Percentiles rank a stretch among this genome's conserved stretches.
These are phyloP conservation scores for Myocastor coypus DNA, from an alignment of 2,113 vertebrate species.

Conservation along the genomic window DNA sequence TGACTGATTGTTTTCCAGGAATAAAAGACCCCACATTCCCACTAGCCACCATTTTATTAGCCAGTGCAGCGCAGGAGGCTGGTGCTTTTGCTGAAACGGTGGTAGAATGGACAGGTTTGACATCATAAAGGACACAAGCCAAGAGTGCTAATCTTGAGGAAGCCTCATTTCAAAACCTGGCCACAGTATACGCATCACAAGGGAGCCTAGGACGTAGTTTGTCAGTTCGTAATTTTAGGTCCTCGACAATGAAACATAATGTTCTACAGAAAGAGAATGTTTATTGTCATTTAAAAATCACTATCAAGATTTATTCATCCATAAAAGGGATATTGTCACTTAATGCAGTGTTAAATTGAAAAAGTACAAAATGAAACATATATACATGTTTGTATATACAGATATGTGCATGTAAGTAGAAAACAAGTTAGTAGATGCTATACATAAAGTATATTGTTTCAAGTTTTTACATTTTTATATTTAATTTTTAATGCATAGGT, in stretches of 20 bases:
- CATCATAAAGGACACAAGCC: neutral
- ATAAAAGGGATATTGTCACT: slow-evolving; percentile 21
- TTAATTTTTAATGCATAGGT: neutral
- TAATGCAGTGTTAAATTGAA: neutral
- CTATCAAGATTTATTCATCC: neutral
- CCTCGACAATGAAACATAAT: neutral
- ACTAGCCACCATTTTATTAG: neutral
- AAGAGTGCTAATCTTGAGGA: neutral
- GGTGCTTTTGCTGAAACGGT: neutral
- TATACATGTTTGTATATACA: neutral
- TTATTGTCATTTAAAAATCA: slow-evolving; percentile 44
- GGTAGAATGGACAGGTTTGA: neutral
- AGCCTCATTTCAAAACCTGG: neutral
- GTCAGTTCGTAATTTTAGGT: neutral
- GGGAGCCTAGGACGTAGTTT: neutral
- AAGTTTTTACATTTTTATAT: neutral
- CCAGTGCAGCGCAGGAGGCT: neutral
- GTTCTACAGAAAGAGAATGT: slow-evolving; percentile 8
- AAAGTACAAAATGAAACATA: slow-evolving; percentile 3
- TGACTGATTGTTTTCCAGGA: neutral
- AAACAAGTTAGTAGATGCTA: slow-evolving; percentile 36
- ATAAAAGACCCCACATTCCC: neutral
- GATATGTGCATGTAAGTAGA: neutral
- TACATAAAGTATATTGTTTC: neutral
- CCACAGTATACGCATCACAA: neutral